Evolutionary conservation across 2,888 invertebrate species (phyloP).

Genomic region (Diaperis boleti): DNA sequence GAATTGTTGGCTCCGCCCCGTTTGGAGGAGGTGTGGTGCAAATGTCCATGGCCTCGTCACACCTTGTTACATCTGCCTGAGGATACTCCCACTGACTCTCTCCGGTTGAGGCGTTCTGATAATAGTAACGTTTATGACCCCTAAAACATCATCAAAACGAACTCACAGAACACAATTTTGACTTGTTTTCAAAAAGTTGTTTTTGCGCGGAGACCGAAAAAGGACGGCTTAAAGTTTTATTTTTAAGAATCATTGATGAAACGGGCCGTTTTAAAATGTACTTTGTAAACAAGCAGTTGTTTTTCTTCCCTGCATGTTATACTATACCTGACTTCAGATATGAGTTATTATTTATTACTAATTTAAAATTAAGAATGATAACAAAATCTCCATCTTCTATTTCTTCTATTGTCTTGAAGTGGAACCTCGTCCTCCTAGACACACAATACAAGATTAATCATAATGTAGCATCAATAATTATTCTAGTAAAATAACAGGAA

Average conservation of each 20-base stretch:
- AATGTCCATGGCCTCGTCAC: conserved; percentile 73
- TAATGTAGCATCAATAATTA: background rate
- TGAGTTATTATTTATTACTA: conserved; percentile 10
- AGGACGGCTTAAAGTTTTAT: too few relatives aligned
- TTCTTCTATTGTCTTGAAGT: background rate
- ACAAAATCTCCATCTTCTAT: conserved; percentile 13
- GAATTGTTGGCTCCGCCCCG: conserved; percentile 36
- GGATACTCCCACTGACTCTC: conserved; percentile 77
- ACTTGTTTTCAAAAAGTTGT: conserved; percentile 26
- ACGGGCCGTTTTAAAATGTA: conserved; percentile 1
- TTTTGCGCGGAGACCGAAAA: background rate
- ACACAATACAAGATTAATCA: conserved; percentile 33
- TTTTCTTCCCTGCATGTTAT: conserved; percentile 19
- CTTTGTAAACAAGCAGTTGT: conserved; percentile 1
- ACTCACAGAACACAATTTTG: conserved; percentile 39
- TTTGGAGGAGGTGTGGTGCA: conserved; percentile 72
- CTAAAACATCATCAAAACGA: conserved; percentile 66
- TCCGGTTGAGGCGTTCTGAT: conserved; percentile 72
- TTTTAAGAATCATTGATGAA: conserved; percentile 23
- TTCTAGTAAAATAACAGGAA: background rate
- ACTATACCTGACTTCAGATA: conserved; percentile 33
- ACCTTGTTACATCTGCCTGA: conserved; percentile 66
- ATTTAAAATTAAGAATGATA: conserved; percentile 11
- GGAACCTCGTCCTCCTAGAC: conserved; percentile 8
- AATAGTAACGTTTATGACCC: conserved; percentile 76